Evolutionary conservation across 2,888 invertebrate genomes (phyloP).

Genomic region (Stenotaenia linearis): DNA sequence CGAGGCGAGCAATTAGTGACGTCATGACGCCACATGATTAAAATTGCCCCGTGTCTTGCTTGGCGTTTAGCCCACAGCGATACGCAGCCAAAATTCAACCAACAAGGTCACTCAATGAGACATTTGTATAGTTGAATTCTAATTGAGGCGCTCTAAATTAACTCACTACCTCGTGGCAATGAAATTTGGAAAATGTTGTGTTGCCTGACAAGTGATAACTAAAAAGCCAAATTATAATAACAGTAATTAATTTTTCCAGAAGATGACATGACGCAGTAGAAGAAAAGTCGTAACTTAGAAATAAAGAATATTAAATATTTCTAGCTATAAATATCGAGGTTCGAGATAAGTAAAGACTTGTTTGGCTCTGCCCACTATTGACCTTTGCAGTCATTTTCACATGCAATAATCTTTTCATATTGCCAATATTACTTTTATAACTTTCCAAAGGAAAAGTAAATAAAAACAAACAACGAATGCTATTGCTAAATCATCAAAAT

Average conservation of each 20-base stretch:
- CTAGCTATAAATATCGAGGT: neutral
- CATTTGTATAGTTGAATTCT: neutral
- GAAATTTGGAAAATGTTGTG: neutral
- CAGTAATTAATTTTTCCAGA: too few relatives aligned
- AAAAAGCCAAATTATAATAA: too few relatives aligned
- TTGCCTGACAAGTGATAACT: too few relatives aligned
- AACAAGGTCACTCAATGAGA: conserved; percentile 21
- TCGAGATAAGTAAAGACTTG: neutral
- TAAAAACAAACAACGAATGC: neutral
- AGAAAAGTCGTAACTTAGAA: neutral
- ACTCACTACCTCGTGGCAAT: neutral
- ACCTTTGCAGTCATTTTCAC: neutral
- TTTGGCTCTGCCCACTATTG: neutral
- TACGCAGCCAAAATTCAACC: conserved; percentile 9
- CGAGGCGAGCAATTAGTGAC: neutral
- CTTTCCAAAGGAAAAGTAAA: too few relatives aligned
- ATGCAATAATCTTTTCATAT: neutral
- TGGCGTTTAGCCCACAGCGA: neutral
- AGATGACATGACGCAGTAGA: too few relatives aligned
- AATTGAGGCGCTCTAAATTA: neutral
- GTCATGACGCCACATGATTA: neutral
- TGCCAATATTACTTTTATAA: neutral
- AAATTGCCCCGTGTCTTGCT: conserved; percentile 4
- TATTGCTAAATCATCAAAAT: neutral
- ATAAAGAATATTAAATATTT: neutral